phyloP scores from a whole-genome alignment of 1,140 invertebrate species.

The Gryon sp. region DNA sequence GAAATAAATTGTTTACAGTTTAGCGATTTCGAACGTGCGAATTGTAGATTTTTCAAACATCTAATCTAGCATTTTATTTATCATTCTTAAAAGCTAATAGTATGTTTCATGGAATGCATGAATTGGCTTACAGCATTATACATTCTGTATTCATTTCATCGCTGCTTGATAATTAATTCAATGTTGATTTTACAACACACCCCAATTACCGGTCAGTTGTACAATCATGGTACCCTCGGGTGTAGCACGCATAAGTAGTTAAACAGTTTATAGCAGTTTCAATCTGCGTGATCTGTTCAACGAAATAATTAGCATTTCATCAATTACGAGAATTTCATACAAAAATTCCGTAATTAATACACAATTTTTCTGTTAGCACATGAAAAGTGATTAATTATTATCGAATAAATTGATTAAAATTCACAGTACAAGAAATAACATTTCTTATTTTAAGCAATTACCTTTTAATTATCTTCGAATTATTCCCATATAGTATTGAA shows the following conservation, averaged over 20 bases:
- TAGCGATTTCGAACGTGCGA: conserved; percentile 38
- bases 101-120: conserved; percentile 52
- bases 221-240: conserved; percentile 21
- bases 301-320: no score
- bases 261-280: conserved; percentile 39
- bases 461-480: no score
- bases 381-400: no score
- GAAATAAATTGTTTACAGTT: no score
- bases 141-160: conserved; percentile 34
- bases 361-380: no score
- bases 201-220: conserved; percentile 37
- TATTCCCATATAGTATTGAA: no score
- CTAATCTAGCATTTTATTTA: conserved; percentile 34
- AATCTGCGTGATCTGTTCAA: conserved; percentile 27
- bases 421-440: no score
- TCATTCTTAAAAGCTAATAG: conserved; percentile 60
- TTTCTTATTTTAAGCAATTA: no score
- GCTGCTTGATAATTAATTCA: conserved; percentile 53
- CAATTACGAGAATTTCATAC: no score
- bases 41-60: conserved; percentile 47
- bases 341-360: no score
- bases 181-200: conserved; percentile 51
- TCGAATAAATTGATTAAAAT: no score
- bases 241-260: conserved; percentile 42
- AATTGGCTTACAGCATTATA: conserved; percentile 39